Conservation (phyloP, 2,888 invertebrate species). For the Coronaproctus castanopsis region DNA sequence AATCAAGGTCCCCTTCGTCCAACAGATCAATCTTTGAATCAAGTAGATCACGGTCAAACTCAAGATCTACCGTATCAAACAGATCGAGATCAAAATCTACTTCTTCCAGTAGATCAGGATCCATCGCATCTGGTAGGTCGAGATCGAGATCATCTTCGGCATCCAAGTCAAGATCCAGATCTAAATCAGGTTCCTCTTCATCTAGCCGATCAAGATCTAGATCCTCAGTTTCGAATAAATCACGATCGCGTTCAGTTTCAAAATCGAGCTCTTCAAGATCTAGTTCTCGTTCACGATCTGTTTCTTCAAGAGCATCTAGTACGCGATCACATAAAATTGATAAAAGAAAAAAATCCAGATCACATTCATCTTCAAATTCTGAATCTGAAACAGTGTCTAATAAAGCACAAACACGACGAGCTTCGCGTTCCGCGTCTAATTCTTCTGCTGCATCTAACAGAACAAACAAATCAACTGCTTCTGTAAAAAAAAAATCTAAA, state of each 20-base stretch:
- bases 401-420: neutral
- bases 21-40: no score
- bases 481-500: no score
- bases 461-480: neutral
- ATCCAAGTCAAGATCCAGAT: neutral
- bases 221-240: neutral
- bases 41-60: no score
- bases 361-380: neutral
- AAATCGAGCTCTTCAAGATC: neutral
- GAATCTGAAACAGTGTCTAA: neutral
- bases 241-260: neutral
- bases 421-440: neutral
- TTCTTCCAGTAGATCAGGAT: neutral
- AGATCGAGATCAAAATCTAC: neutral
- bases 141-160: neutral
- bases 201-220: neutral
- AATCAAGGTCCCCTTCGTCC: neutral
- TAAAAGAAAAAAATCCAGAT: neutral
- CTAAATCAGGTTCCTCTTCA: neutral
- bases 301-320: neutral
- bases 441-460: neutral
- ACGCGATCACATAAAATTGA: neutral
- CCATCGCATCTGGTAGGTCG: neutral
- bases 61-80: neutral
- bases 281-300: neutral